Evolutionary conservation across 1,140 invertebrate species (phyloP).

Genomic region (Caenorhabditis elegans): DNA sequence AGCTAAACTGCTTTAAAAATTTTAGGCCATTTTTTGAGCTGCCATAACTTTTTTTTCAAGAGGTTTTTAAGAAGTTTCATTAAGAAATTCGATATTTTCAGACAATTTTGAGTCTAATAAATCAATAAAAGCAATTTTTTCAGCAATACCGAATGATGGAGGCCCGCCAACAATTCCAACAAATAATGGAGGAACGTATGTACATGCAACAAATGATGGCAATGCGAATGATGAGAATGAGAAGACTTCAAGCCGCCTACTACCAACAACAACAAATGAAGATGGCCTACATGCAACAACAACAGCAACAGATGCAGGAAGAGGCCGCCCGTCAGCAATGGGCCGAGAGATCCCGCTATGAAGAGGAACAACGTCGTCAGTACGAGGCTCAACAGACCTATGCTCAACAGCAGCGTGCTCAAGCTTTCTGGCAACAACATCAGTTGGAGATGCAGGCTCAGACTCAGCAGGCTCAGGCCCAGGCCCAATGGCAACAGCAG

Average conservation of each 20-base stretch:
- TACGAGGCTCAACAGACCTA: slow-evolving; percentile 20
- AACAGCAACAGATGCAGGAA: slow-evolving; percentile 6
- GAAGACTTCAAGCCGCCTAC: slow-evolving; percentile 9
- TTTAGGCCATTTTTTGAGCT: no score
- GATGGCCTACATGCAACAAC: slow-evolving; percentile 3
- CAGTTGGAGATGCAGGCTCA: slow-evolving; percentile 7
- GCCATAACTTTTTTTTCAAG: no score
- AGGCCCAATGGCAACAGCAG: slow-evolving; percentile 20
- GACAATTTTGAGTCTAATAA: no score
- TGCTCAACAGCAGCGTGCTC: slow-evolving; percentile 36
- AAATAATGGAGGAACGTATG: slow-evolving; percentile 10
- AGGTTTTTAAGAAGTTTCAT: no score
- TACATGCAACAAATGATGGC: slow-evolving; percentile 29
- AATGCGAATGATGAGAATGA: slow-evolving; percentile 25
- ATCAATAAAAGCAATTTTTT: no score
- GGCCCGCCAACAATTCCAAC: slow-evolving; percentile 23
- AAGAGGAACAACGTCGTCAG: slow-evolving; percentile 10
- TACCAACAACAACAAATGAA: slow-evolving; percentile 35
- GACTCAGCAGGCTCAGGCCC: slow-evolving; percentile 1
- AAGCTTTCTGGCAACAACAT: slow-evolving; percentile 28
- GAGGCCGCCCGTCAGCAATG: slow-evolving; percentile 23
- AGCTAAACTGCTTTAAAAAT: no score
- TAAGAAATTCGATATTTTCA: no score
- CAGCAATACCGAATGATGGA: slow-evolving; percentile 7
- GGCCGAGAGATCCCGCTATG: background rate